A percentile compares a stretch with the other conserved stretches of the same genome.
phyloP scores from a whole-genome alignment of 2,797 vertebrate genomes.

The Smutsia temminckii region DNA sequence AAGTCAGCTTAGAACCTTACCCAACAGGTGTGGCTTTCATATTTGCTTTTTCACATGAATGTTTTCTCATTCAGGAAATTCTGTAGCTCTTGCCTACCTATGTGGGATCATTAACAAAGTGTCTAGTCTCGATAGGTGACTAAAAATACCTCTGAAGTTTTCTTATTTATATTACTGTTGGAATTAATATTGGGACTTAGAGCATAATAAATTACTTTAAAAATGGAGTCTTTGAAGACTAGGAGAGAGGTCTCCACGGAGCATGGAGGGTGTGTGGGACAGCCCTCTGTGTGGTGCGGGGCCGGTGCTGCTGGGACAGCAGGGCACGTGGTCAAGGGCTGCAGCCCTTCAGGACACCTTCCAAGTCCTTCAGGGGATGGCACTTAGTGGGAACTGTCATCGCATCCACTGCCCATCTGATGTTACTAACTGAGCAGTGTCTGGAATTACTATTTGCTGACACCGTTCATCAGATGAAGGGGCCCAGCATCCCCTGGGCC shows the following conservation, averaged over 20 bases:
- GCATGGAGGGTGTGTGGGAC: not conserved
- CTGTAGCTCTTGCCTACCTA: not conserved
- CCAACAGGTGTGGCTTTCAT: not conserved
- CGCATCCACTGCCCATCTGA: slow-evolving; percentile 84
- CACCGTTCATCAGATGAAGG: slow-evolving; percentile 85
- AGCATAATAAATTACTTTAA: not conserved
- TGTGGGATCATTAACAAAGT: not conserved
- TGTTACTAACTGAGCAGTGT: not conserved
- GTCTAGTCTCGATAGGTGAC: not conserved
- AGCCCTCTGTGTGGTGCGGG: not conserved
- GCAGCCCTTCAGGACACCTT: slow-evolving; percentile 84
- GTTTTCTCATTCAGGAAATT: not conserved
- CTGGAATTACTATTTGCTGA: not conserved
- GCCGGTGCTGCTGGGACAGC: too few species aligned
- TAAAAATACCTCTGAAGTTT: not conserved
- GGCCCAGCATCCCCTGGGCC: slow-evolving; percentile 81
- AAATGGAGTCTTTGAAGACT: not conserved
- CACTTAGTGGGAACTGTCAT: slow-evolving; percentile 88
- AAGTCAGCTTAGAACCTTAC: not conserved
- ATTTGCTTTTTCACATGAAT: not conserved
- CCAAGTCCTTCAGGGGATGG: slow-evolving; percentile 88
- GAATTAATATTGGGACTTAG: not conserved
- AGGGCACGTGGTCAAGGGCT: too few species aligned
- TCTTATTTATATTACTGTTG: not conserved
- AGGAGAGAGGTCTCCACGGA: not conserved